Base-by-base conservation (phyloP, 2,797 vertebrate genomes). In the Eleutherodactylus coqui region DNA sequence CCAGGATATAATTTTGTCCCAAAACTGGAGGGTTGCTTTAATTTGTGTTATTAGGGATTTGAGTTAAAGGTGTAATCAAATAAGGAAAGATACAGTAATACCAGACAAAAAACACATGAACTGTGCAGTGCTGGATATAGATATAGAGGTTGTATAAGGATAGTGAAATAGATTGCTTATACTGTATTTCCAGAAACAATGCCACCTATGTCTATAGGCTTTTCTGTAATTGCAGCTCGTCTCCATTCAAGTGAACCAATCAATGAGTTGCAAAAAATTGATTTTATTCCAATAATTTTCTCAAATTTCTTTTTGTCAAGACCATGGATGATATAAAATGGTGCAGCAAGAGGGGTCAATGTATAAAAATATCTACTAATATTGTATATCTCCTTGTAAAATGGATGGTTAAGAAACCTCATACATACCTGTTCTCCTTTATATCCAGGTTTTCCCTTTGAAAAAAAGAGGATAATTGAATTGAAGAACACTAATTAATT, bases 401-500 rank as follows among this genome's bases (percentile, higher is more conserved):
- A 21, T 69, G 8, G 10, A 21, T 64, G 27, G 17, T 41, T 24
- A 13, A 6, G 6, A 64, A 36, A n/a, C 19, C 19, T 24, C 1
- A n/a, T 49, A 51, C 47, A 36, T 94, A 98, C 97, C 96, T 94
- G 94, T 55, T 97, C 96, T 92, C 97, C 97, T 94, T 96, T 97
- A 90, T 96, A 96, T 89, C 97, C 97, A 84, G 96, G 91, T 92
- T 96, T 97, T 2, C 97, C 97, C 97, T 98, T 89, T 13, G 89
- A 91, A 89, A 83, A n/a, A 86, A 91, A 89, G 3, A 83, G 24
- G 16, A 73, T 10, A 21, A n/a, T 47, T n/a, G 19, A 72, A 79
- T 9, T 73, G 13, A 64, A 51, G 34, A 41, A 7, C 19, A 77
- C 6, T 4, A 2, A 55, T 38, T 38, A 49, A 10, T 32, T 34